phyloP scores from a whole-genome alignment of 2,113 vertebrate genomes.

The Hydrochoerus hydrochaeris region DNA sequence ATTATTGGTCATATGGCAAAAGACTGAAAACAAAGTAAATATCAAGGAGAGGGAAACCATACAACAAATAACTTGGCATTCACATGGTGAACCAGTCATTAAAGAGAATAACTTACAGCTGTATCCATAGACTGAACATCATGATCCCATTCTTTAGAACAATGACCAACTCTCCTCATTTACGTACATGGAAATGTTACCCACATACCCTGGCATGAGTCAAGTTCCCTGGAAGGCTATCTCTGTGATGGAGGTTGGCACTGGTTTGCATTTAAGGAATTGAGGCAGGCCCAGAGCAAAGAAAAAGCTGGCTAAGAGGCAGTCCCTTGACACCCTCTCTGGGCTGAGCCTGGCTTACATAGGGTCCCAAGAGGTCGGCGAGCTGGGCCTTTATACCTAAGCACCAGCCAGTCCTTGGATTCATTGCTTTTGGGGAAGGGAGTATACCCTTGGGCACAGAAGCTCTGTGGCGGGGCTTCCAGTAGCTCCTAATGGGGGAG shows the following conservation, averaged over 20 bases:
- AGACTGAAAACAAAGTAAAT: background rate
- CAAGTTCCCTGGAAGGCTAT: background rate
- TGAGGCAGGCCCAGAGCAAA: background rate
- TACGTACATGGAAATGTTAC: background rate
- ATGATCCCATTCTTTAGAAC: background rate
- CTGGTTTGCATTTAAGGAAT: too few species aligned
- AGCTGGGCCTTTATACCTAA: background rate
- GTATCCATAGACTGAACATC: background rate
- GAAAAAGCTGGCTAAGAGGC: background rate
- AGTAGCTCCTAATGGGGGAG: background rate
- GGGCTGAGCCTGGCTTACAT: too few species aligned
- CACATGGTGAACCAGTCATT: background rate
- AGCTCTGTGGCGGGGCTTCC: background rate
- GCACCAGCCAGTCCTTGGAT: background rate
- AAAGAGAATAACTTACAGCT: background rate
- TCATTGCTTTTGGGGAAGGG: background rate
- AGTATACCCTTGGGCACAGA: background rate
- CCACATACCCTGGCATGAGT: too few species aligned
- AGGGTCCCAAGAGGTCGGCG: accelerated
- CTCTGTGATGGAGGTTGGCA: background rate
- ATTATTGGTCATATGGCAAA: background rate
- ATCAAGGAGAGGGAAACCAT: background rate
- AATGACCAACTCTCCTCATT: background rate
- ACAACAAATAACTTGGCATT: background rate
- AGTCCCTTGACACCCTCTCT: background rate